These are phyloP conservation scores for Diaphora mendica DNA, from an alignment of 2,888 invertebrate genomes.

Conservation along the genomic window DNA sequence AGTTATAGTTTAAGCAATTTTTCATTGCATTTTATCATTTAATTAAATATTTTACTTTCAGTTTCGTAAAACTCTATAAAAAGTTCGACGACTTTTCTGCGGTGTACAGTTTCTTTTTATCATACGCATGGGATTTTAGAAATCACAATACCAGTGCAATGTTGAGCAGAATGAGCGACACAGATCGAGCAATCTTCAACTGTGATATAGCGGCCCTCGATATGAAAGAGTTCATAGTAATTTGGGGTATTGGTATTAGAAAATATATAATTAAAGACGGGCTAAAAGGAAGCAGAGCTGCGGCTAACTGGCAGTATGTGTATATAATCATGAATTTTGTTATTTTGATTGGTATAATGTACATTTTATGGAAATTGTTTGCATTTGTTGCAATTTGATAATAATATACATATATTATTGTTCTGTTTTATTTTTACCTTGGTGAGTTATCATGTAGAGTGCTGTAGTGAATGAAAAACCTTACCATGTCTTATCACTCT, in stretches of 20 bases:
- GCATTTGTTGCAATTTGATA: background rate
- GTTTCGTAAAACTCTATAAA: slow-evolving; percentile 1
- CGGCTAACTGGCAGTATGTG: background rate
- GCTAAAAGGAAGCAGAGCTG: background rate
- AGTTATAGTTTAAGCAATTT: no score
- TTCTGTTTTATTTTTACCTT: no score
- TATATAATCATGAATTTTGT: background rate
- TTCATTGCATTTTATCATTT: no score
- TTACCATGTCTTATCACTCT: no score
- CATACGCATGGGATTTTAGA: background rate
- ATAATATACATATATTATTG: no score
- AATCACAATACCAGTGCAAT: background rate
- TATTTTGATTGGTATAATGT: background rate
- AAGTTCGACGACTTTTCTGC: background rate
- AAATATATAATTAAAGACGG: background rate
- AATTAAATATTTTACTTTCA: background rate
- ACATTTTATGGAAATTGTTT: background rate
- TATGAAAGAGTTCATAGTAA: background rate
- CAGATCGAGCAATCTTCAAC: background rate
- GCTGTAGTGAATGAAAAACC: no score
- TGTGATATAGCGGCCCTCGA: background rate
- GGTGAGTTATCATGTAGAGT: no score
- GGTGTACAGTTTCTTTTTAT: background rate
- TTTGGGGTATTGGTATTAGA: background rate
- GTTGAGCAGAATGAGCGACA: background rate